These are phyloP conservation scores for Drosophila kohkoa DNA, from an alignment of 1,140 invertebrate species.

Conservation along the genomic window DNA sequence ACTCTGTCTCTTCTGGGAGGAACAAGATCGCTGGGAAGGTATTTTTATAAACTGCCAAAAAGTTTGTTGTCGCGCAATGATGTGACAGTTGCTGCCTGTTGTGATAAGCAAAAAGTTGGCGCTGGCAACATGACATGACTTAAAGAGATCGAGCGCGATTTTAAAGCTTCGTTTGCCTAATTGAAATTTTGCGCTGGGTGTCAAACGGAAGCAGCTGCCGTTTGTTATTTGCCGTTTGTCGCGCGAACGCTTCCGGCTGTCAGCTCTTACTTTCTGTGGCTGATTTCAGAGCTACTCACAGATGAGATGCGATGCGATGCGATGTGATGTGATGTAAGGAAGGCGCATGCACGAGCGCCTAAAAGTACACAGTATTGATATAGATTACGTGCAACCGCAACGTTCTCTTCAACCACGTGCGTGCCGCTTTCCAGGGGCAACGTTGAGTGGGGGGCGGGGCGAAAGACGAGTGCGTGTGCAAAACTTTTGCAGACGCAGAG, in stretches of 20 bases:
- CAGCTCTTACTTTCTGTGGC: constrained; percentile 22
- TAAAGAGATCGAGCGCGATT: constrained; percentile 24
- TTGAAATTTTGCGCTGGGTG: constrained; percentile 61
- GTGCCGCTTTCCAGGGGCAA: neutral
- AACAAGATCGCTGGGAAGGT: too few species aligned
- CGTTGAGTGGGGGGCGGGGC: neutral
- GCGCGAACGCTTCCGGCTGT: constrained; percentile 48
- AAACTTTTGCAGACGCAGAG: constrained; percentile 64
- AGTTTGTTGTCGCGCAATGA: constrained; percentile 51
- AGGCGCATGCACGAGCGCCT: constrained; percentile 67
- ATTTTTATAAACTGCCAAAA: constrained; percentile 72
- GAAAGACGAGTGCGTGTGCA: constrained; percentile 50
- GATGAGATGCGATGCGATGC: neutral
- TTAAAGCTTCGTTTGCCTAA: constrained; percentile 55
- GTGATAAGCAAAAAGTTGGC: constrained; percentile 41
- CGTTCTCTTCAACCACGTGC: constrained; percentile 24
- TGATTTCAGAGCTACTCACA: constrained; percentile 6
- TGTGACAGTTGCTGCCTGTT: constrained; percentile 43
- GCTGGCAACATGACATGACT: neutral
- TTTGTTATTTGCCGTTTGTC: constrained; percentile 57
- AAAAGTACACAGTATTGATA: constrained; percentile 66
- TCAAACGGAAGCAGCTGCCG: constrained; percentile 35
- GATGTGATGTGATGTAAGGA: neutral
- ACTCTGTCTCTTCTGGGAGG: neutral
- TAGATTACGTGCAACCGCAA: constrained; percentile 73